Evolutionary conservation across 2,113 vertebrate species (phyloP), one percentile per base, ranked within the genome.

Genomic region (Eretmochelys imbricata): DNA sequence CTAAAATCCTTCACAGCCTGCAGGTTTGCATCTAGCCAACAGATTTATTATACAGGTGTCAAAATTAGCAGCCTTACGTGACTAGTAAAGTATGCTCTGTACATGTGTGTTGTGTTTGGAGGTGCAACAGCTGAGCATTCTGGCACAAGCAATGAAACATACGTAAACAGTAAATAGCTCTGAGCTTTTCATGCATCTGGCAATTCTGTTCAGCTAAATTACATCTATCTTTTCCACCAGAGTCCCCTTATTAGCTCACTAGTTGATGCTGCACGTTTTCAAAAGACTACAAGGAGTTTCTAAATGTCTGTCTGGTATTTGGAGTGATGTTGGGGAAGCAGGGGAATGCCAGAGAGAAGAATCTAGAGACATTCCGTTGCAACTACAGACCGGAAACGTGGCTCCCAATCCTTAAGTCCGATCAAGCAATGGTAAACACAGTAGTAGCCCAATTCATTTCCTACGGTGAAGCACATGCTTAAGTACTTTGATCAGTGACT

Each of bases 41-140:
- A 97, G 91, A 97, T 97, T 95, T 97, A 97, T 92, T 96, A 98
- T 75, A 97, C 94, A 96, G 95, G 91, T 97, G 98, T 98, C 97
- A 98, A 94, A 97, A 96, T 87, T 93, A 95, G 88, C 95, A 97
- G 92, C 89, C 95, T 91, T 51, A 89, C 93, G 96, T 90, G 81
- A 97, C 88, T 13, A 85, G 80, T 27, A 87, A 89, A 94, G 89
- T 49, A 80, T 82, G 9, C 80, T 87, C 69, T 93, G 14, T 38
- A 55, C 78, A 91, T 59, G 78, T 96, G 85, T 88, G 89, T 78
- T 14, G 49, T 82, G 13, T 38, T 69, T 20, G 46, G 42, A 69
- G 49, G 10, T 82, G 20, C 10, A 38, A 38, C 65, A 38, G 65
- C 5, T 48, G 20, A 55, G 29, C 19, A 38, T 35, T 38, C 65